Percentiles rank a stretch among this genome's conserved stretches.
Conservation (phyloP, 2,888 invertebrate species). For the Dastarcus helophoroides region DNA sequence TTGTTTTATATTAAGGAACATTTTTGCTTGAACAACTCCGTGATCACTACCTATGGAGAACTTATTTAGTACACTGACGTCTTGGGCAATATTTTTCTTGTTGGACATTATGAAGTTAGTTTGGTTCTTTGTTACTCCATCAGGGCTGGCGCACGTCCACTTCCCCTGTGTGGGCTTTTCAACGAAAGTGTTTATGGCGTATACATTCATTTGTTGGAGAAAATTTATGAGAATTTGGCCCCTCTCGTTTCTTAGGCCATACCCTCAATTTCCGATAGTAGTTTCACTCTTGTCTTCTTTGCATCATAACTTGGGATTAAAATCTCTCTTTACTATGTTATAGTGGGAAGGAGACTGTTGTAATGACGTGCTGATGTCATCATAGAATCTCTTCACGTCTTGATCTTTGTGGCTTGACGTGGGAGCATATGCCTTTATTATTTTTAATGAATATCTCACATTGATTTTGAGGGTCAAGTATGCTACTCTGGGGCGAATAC, state of each 20-base stretch:
- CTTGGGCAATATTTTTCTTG: constrained; percentile 2
- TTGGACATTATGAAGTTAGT: constrained; percentile 5
- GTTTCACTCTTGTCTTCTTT: constrained; percentile 7
- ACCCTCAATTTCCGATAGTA: constrained; percentile 9
- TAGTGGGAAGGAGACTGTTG: too few species aligned
- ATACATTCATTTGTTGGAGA: constrained; percentile 4
- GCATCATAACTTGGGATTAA: constrained; percentile 9
- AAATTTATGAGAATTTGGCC: constrained; percentile 8
- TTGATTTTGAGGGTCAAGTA: too few species aligned
- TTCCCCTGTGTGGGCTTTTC: constrained; percentile 8
- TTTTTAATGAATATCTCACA: too few species aligned
- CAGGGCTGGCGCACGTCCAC: constrained; percentile 11
- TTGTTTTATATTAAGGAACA: constrained; percentile 2
- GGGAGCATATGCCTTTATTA: too few species aligned
- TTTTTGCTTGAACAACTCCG: neutral
- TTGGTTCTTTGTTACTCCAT: constrained; percentile 7
- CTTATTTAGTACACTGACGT: constrained; percentile 4
- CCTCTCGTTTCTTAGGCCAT: constrained; percentile 11
- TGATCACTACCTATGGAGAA: constrained; percentile 2
- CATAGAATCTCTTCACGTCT: too few species aligned
- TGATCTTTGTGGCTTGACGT: too few species aligned
- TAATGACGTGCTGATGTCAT: too few species aligned
- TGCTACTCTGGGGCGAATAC: too few species aligned
- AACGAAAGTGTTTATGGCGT: constrained; percentile 10
- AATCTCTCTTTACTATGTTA: constrained; percentile 9